These are phyloP conservation scores for Phalacrocorax carbo DNA, from an alignment of 2,113 vertebrate genomes.

Conservation along the genomic window DNA sequence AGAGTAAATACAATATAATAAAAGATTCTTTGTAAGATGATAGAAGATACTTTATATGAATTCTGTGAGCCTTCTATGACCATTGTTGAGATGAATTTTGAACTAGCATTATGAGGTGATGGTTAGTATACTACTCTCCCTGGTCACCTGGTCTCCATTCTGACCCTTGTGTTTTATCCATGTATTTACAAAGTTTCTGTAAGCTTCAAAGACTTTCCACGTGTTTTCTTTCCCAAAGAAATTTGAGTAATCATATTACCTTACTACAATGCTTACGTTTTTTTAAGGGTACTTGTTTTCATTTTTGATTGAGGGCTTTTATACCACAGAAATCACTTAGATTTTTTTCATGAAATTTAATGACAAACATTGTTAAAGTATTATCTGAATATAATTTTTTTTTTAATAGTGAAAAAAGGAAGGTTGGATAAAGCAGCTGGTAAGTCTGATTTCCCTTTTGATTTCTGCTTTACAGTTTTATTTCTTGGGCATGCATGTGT, in stretches of 20 bases:
- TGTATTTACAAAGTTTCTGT: not conserved
- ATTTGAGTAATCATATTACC: not conserved
- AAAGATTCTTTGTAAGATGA: not conserved
- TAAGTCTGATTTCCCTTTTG: slow-evolving; percentile 26
- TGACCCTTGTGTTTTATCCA: not conserved
- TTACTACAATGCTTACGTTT: not conserved
- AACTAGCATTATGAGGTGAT: not conserved
- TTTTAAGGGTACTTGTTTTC: not conserved
- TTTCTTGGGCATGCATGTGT: not conserved
- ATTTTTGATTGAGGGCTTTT: not conserved
- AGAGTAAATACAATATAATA: not conserved
- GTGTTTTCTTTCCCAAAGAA: not conserved
- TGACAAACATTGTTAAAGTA: not conserved
- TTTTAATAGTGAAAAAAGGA: slow-evolving; percentile 66
- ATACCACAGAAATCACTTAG: not conserved
- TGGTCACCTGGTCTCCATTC: not conserved
- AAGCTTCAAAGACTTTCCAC: not conserved
- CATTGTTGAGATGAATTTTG: not conserved
- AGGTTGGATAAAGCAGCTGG: slow-evolving; percentile 54
- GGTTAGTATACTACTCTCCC: not conserved
- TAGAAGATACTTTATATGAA: not conserved
- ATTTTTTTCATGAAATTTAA: not conserved
- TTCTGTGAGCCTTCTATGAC: not conserved
- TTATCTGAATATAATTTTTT: not conserved
- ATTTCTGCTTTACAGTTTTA: not conserved